Evolutionary conservation across 1,140 invertebrate genomes (phyloP), one percentile per base, ranked within the genome.

Genomic region (Atopsyche davidsoni): DNA sequence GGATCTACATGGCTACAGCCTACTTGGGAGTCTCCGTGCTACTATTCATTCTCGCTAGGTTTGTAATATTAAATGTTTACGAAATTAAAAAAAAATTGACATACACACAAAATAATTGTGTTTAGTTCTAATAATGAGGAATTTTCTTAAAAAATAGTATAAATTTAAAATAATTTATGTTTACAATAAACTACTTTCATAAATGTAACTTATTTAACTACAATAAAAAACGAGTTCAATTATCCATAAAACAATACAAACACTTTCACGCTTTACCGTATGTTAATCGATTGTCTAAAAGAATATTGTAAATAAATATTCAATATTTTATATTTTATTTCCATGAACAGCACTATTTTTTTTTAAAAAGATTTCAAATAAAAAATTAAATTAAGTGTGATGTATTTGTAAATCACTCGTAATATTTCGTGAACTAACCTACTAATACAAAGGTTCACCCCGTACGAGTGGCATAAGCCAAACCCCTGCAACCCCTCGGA

Each of bases 1-100:
- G 93, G 94, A 90, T 96, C 59, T 95, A 93, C 70, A 95, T 95
- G 86, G 87, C 87, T 1, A 89, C 89, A 1, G 92, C 92, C 24
- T 96, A 95, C 66, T 75, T 96, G 35, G 90, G 90, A 4, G 92
- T 96, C 2, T 95, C 92, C 0, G 82, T 93, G 14, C 75, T 95
- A n/a, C 80, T 96, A 7, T 96, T 94, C 65, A 87, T 96, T 57
- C 68, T 96, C 23, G 92, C 91, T 45, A 87, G 92, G 89, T 90
- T 78, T 67, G 76, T 78, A 50, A 25, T 50, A 9, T 16, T 18
- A 7, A 24, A 17, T 28, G n/a, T 28, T n/a, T n/a, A n/a, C n/a
- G n/a, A n/a, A n/a, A n/a, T n/a, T n/a, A n/a, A n/a, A n/a, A n/a
- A n/a, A n/a, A n/a, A n/a, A n/a, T 14, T 7, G 6, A 36, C 6